Base-by-base conservation (phyloP, 2,888 invertebrate species). In the Aspidiotus destructor region DNA sequence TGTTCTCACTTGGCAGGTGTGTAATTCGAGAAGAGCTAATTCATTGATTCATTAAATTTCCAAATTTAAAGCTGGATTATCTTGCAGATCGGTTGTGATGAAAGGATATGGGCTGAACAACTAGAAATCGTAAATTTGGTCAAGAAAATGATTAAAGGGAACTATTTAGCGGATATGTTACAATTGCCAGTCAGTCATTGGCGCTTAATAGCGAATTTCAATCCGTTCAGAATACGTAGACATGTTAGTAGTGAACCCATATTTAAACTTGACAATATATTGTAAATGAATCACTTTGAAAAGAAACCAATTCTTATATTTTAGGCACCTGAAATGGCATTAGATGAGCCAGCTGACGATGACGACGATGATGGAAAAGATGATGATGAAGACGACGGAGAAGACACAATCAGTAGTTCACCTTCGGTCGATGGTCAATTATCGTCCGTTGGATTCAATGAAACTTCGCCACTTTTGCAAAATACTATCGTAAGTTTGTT, bases 31-130 rank as follows among this genome's bases (percentile, higher is more conserved):
- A 28, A 28, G 5, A 28, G 28, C 28, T 28, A 28, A 28, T 28
- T 28, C 28, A 28, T 28, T 28, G 5, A 3, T 28, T 28, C 5
- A 28, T 3, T 28, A 28, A 11, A 15, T 13, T 41, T 44, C 8
- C 52, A 15, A 10, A 2, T 62, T n/a, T 15, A 58, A 16, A 42
- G 62, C 7, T 60, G 11, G 58, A n/a, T 41, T 9, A 10, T 61
- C 2, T 41, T 15, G n/a, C 79, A 87, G 81, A 87, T 89, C 69
- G 91, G 90, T 5, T 91, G 91, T 77, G 85, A 85, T 61, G 85
- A 85, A 60, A 82, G 82, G 72, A 78, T 89, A 41, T 85, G 86
- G 83, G 78, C 81, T n/a, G 82, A 84, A 62, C 85, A 86, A 74
- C 81, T 82, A 54, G 80, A 84, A 41, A 77, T 86, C 13, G 81